These are phyloP conservation scores for Hydrozoanthus gracilis DNA, from an alignment of 92 coral and sea anemone species.

Conservation along the genomic window DNA sequence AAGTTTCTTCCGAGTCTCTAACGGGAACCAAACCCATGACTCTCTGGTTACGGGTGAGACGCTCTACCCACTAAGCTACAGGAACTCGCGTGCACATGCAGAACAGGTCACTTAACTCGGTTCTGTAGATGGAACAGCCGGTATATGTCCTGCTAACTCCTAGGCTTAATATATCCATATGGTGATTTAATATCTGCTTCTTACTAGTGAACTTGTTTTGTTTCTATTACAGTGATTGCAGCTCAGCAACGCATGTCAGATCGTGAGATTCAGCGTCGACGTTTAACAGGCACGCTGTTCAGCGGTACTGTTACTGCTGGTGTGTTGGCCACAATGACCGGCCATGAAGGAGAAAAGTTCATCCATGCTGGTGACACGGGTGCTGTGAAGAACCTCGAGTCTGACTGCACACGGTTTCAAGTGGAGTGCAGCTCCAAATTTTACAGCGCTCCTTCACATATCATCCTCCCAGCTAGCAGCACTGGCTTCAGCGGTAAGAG, in stretches of 20 bases:
- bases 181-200: too few species aligned
- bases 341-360: slow-evolving; percentile 80
- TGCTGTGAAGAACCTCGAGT: slow-evolving; percentile 58
- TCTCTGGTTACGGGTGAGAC: too few species aligned
- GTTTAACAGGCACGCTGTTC: slow-evolving; percentile 85
- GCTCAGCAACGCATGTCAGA: slow-evolving; percentile 99
- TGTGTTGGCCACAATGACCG: slow-evolving; percentile 73
- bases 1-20: too few species aligned
- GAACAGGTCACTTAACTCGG: too few species aligned
- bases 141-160: too few species aligned
- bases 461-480: slow-evolving; percentile 73
- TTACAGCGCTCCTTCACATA: slow-evolving; percentile 77
- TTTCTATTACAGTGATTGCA: slow-evolving; percentile 69
- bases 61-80: too few species aligned
- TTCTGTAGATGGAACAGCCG: too few species aligned
- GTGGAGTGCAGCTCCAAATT: slow-evolving; percentile 91
- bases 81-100: too few species aligned
- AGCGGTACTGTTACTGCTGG: slow-evolving; percentile 92
- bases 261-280: slow-evolving; percentile 85
- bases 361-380: slow-evolving; percentile 74
- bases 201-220: background rate
- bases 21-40: too few species aligned
- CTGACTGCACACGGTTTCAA: slow-evolving; percentile 69
- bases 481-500: slow-evolving; percentile 39
- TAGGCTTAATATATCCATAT: too few species aligned